Evolutionary conservation across 2,797 vertebrate genomes (phyloP), one percentile per base, ranked within the genome.

Genomic region (Garrulus glandarius): DNA sequence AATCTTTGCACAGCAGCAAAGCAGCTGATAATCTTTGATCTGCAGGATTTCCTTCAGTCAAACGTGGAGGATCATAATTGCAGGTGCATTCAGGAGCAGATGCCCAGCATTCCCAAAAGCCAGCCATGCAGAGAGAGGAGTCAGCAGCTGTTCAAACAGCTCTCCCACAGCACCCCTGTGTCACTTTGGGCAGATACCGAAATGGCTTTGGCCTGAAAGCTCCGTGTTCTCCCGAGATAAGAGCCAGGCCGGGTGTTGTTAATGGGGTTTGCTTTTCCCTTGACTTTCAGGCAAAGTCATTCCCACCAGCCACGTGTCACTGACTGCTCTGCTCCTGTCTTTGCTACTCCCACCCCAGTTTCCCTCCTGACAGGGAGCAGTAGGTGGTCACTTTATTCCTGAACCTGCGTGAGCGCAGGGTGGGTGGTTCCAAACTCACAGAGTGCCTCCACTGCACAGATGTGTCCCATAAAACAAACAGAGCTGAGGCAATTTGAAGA

Each of bases 201-300:
- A 49, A 36, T 76, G 20, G 32, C 64, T 59, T 80, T 24, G 53
- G 61, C 57, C 61, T 53, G 80, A 86, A 49, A 92, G 52, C 64
- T 87, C 63, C 29, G 0, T 44, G 41, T 67, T 68, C 93, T 61
- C 64, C 74, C 44, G 70, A 84, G 87, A 91, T 68, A 69, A 90
- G 91, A 69, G 60, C 36, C 36, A 30, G 64, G 30, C 39, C 67
- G 79, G 37, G 4, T 50, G 46, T 22, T 77, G 68, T 55, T 57
- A 23, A 17, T 0, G 6, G 30, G 74, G 24, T 46, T 78, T 72
- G 60, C 50, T 89, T 86, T 88, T 67, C 57, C 8, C n/a, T 64
- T 85, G 89, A 15, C 84, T 86, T 83, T 34, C 52, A 92, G 78
- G 81, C 68, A 90, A 69, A 87, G 63, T 59, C 77, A 34, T 90